Base-by-base conservation (phyloP, 2,888 invertebrate species). In the Pandemis corylana region DNA sequence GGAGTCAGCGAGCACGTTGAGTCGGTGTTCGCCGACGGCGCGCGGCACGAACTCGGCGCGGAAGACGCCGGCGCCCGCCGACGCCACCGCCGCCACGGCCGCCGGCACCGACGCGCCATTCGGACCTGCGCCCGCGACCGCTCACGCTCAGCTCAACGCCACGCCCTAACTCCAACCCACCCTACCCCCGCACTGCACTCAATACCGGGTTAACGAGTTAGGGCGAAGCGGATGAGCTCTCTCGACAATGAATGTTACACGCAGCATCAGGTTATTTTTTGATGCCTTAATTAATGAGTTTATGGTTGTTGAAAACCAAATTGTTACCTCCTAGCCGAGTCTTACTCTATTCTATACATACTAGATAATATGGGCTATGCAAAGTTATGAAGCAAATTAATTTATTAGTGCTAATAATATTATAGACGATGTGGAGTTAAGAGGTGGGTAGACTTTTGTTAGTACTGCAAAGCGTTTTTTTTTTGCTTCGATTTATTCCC, bases 21-120 rank as follows among this genome's bases (percentile, higher is more conserved):
- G 97, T 77, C 97, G 96, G 90, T 99, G 98, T 85, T 98, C 98
- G 64, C 99, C 99, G 76, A 99, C 98, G 67, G 97, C 96, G 81
- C 97, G 95, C 12, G 99, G 99, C 77, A 97, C 97, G 90, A 99
- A 99, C 90, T 99, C 98, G 4, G 99, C 98, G 78, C 97, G 96
- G 93, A 98, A 98, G 77, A 96, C 96, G 67, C 97, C 97, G 78
- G 97, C 95, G 79, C 97, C 97, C 76, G 97, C 46, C 46, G 46
- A 10, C 12, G 46, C 46, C 46, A 46, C 96, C 85, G 98, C 96
- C 85, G 97, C 96, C 78, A 98, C 97, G 89, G 98, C 97, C 79
- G 98, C 98, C 76, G 98, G 97, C 83, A 98, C 97, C 78, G 97
- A 97, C 91, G 98, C 97, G 85, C 98, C 98, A 88, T 97, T 97